Base-by-base conservation (phyloP, 2,888 invertebrate species). In the Blastobasis lacticolella region DNA sequence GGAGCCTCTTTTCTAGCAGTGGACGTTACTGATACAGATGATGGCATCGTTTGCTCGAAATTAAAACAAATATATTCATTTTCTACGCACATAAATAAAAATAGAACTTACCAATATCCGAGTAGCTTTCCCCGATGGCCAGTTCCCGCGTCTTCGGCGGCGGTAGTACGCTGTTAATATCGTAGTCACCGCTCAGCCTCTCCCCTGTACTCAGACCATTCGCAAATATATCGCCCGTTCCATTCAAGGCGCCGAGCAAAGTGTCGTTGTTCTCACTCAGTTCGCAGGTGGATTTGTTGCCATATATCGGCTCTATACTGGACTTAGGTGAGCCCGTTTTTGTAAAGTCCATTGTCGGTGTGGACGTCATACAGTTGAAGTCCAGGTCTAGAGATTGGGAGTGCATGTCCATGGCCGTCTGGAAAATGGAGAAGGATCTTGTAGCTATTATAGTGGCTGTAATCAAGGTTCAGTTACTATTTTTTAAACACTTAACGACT, bases 91-190 rank as follows among this genome's bases (percentile, higher is more conserved):
- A 2, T 46, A 46, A 37, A 46, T 5, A 37, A 5, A 49, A 43
- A 49, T 54, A 65, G 23, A 23, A 23, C 78, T 78, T 63, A 88
- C 89, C 89, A 53, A 89, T 87, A 75, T 89, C 89, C 4, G 88
- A 88, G 66, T 88, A 89, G 66, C 88, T 89, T 62, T 89, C 89
- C 45, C 89, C 89, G 51, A 89, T 89, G 4, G 89, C 89, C n/a
- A 88, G 63, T 64, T 89, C 89, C 48, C 89, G 67, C 54, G 73
- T 86, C 61, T 88, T 88, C 5, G 89, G 89, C 50, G 89, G 88
- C 8, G 89, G 89, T 55, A 89, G 65, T 2, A 89, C 88, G 8
- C 74, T 80, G 58, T 87, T 85, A 47, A 88, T 87, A 56, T 89
- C 88, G 58, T 88, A 89, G 62, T 88, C 88, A 1, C 88, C 89